Percentiles rank a stretch among this genome's conserved stretches.
phyloP scores from a whole-genome alignment of 2,888 invertebrate genomes.

The Andrena chrysosceles region DNA sequence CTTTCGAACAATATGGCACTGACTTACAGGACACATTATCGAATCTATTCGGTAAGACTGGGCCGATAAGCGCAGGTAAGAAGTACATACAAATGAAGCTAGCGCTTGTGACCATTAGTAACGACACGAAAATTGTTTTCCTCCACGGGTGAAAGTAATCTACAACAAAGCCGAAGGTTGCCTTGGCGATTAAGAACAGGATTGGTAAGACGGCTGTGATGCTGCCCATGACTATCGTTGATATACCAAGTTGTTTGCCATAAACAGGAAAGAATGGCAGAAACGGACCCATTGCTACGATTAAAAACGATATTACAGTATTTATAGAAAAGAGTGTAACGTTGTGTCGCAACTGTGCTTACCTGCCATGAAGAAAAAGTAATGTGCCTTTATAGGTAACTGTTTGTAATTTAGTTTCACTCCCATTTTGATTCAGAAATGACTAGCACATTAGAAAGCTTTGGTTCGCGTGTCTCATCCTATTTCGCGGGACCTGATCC shows the following conservation, averaged over 20 bases:
- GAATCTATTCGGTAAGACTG: constrained; percentile 65
- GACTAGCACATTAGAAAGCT: not conserved
- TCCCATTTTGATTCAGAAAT: constrained; percentile 47
- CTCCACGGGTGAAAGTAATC: constrained; percentile 90
- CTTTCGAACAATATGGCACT: constrained; percentile 33
- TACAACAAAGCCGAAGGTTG: constrained; percentile 90
- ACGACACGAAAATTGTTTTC: constrained; percentile 90
- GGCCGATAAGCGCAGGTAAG: constrained; percentile 85
- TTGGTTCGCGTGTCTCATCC: not conserved
- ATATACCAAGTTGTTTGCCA: constrained; percentile 92
- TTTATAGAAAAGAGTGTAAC: not conserved
- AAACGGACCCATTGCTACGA: constrained; percentile 92
- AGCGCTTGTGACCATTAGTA: constrained; percentile 89
- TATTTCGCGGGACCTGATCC: not conserved
- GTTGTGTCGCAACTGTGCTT: constrained; percentile 79
- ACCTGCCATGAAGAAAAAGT: constrained; percentile 95
- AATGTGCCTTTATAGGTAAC: constrained; percentile 94
- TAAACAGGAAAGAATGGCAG: constrained; percentile 92
- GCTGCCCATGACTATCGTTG: constrained; percentile 91
- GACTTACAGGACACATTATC: constrained; percentile 66
- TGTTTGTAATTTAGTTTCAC: constrained; percentile 89
- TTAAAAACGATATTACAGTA: constrained; percentile 39
- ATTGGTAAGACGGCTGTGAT: constrained; percentile 91
- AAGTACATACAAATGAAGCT: constrained; percentile 91
- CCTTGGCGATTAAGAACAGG: constrained; percentile 92